Evolutionary conservation across 2,113 vertebrate species (phyloP), one percentile per base, ranked within the genome.

Genomic region (Solea solea): DNA sequence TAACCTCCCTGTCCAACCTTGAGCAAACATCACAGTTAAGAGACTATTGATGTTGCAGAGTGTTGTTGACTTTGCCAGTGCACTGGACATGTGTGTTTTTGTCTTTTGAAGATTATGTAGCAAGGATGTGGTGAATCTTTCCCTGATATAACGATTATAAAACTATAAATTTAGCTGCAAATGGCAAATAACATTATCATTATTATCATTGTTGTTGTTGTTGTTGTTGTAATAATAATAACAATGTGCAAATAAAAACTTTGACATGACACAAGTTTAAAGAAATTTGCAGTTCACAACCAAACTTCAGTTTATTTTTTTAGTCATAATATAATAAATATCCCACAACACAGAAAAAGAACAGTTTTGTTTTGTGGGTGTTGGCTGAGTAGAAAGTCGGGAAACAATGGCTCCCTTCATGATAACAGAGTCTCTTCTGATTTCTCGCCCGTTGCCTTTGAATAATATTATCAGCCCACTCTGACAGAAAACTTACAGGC

Each of bases 371-470:
- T 86, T 74, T 68, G 70, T 72, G 78, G 79, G 86, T 87, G 83
- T 82, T 67, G 75, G 81, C 60, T 3, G 54, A 72, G 68, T 76
- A 16, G 53, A 60, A 64, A 66, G 60, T 69, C 68, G 63, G 74
- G 8, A 57, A 88, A 94, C 93, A 93, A 92, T 91, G 74, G 76
- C 68, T 58, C 69, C 66, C 79, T 93, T 94, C 82, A 91, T 80
- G 72, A 90, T 88, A 85, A 91, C 93, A 88, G 78, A 86, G 88
- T 84, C 52, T 45, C 89, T 62, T 86, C 84, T 91, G 90, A 93
- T 87, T 86, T 86, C 85, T 88, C 54, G 51, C 75, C 75, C 28
- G 56, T 79, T 68, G 76, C 73, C 69, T 82, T 82, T 74, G 89
- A 91, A 91, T 89, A 90, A 90, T 89, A 89, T 82, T 74, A 88